Evolutionary conservation across 2,888 invertebrate genomes (phyloP), one percentile per base, ranked within the genome.

Genomic region (Chydorus sphaericus): DNA sequence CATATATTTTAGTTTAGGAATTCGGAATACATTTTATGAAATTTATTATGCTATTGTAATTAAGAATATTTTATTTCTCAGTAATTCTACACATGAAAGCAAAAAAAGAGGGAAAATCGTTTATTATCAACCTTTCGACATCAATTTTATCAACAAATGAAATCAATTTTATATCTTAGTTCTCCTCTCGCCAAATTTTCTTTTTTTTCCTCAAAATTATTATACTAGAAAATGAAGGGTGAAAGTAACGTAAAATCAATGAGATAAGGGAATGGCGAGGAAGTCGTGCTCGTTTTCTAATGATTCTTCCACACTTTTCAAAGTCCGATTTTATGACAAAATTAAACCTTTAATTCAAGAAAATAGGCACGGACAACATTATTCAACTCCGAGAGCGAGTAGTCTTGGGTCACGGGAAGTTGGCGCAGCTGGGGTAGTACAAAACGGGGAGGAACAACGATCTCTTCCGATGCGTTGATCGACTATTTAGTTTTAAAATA

Each of bases 331-430:
- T 50, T 33, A 33, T 31, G 50, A 28, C 31, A 26, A 29, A 29
- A 20, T 29, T 44, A 55, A 48, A 55, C 48, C 30, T 49, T 62
- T 53, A 64, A 61, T 58, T 69, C 67, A 56, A 64, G 60, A 61
- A 68, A 61, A 56, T 66, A 66, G 16, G 63, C 63, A 11, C 66
- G 61, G 4, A 66, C 65, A 16, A 70, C 61, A 14, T 65, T 65
- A 11, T 65, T 62, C 30, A 72, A 64, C 60, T 77, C 78, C 62
- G 76, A 74, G 53, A 77, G 70, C 3, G 73, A 70, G 62, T 77
- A 77, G 66, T 79, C 79, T 62, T 78, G 77, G 10, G 79, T 77
- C 61, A 79, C 70, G 2, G 78, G 78, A 58, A 79, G 66, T 44
- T 73, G 70, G 2, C 71, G 69, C 14, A 75, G 67, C 38, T 74